Conservation (phyloP, 2,113 vertebrate genomes). For the Pachypanchax playfairii region DNA sequence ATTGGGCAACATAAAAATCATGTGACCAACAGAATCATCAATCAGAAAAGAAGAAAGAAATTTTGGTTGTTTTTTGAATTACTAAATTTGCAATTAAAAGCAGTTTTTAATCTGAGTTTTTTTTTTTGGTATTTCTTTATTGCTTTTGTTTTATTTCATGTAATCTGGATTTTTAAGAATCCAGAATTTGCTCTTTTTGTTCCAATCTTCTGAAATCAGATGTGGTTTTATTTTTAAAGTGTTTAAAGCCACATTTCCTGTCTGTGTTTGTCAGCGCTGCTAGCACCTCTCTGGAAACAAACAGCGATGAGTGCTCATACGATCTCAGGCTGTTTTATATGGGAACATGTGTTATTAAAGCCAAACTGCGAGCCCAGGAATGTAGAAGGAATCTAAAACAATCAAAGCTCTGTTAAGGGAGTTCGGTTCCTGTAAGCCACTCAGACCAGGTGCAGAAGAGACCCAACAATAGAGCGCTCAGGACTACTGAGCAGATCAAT, state of each 20-base stretch:
- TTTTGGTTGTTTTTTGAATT: neutral
- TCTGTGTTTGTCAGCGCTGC: slow-evolving; percentile 25
- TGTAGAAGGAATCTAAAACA: slow-evolving; percentile 62
- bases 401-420: slow-evolving; percentile 69
- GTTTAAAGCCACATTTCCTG: slow-evolving; percentile 35
- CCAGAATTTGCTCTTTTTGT: no score
- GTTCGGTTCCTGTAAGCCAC: slow-evolving; percentile 36
- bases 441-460: slow-evolving; percentile 65
- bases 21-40: neutral
- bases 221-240: slow-evolving; percentile 57
- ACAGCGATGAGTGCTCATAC: slow-evolving; percentile 22
- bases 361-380: slow-evolving; percentile 56
- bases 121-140: no score
- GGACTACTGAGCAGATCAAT: slow-evolving; percentile 49
- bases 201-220: slow-evolving; percentile 31
- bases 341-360: slow-evolving; percentile 30
- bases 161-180: no score
- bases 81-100: no score
- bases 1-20: neutral
- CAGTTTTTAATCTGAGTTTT: no score
- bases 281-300: slow-evolving; percentile 22
- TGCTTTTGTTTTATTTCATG: no score
- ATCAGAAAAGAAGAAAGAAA: neutral
- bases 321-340: slow-evolving; percentile 11
- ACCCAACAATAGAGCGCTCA: slow-evolving; percentile 48